Evolutionary conservation across 2,888 invertebrate genomes (phyloP).

Genomic region (Ernsta delagoae): DNA sequence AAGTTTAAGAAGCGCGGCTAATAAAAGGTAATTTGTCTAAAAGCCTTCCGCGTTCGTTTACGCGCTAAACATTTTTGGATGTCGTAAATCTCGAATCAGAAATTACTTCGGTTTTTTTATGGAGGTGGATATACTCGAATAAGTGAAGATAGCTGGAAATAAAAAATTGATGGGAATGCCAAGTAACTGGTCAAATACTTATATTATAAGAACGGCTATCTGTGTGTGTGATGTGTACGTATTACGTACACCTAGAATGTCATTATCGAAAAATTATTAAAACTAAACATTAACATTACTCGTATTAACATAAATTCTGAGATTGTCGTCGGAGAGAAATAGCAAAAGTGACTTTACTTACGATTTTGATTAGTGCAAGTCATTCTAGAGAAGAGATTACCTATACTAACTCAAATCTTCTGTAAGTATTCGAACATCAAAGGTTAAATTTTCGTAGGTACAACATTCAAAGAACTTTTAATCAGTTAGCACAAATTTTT

Average conservation of each 20-base stretch:
- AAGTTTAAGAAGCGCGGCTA: slow-evolving; percentile 47
- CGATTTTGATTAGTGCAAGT: too few relatives aligned
- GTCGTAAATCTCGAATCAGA: slow-evolving; percentile 28
- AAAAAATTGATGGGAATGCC: slow-evolving; percentile 13
- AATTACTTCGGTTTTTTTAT: slow-evolving; percentile 18
- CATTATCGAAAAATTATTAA: too few relatives aligned
- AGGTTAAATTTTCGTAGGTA: slow-evolving; percentile 53
- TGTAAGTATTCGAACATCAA: slow-evolving; percentile 68
- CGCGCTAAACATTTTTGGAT: slow-evolving; percentile 41
- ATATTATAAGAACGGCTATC: too few relatives aligned
- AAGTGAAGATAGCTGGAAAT: slow-evolving; percentile 1
- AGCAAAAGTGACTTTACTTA: too few relatives aligned
- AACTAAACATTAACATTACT: too few relatives aligned
- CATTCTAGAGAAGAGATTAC: neutral
- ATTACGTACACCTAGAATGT: too few relatives aligned
- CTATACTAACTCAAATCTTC: too few relatives aligned
- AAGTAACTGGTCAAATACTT: too few relatives aligned
- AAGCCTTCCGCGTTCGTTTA: slow-evolving; percentile 53
- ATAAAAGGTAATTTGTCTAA: slow-evolving; percentile 47
- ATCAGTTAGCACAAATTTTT: slow-evolving; percentile 63
- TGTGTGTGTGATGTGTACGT: too few relatives aligned
- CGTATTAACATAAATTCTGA: too few relatives aligned
- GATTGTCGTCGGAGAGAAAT: too few relatives aligned
- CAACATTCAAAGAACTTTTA: slow-evolving; percentile 51
- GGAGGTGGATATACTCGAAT: neutral